Base-by-base conservation (phyloP, 2,113 vertebrate genomes). In the Epinephelus cyanopodus region DNA sequence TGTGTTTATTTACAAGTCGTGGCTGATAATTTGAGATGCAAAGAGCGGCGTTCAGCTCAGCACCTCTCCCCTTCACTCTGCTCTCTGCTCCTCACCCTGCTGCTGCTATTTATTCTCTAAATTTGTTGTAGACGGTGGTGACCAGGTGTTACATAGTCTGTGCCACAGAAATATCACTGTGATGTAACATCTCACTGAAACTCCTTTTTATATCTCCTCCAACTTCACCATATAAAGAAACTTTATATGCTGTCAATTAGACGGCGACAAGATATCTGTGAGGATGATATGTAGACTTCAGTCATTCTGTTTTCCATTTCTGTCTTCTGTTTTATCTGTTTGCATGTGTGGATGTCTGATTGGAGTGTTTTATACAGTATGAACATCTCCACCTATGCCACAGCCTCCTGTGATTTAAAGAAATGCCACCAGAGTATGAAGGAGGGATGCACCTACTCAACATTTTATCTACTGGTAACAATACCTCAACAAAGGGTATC, bases 1-100 rank as follows among this genome's bases (percentile, higher is more conserved):
- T 64, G 8, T 87, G 89, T 91, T 89, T 90, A 89, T 92, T 91
- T 88, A 87, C 89, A 81, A 81, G 85, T 81, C 62, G 42, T 85
- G 83, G 71, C 63, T 56, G 76, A 74, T 82, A n/a, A 88, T 81
- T 79, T 82, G 76, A 71, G 83, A 83, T 66, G 50, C 33, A 79
- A 82, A 83, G 71, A 80, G 79, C 19, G 53, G 27, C 17, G 77
- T 75, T 68, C 53, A 79, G 64, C 56, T 47, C 57, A 21, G 45
- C 70, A 77, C 42, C 79, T 86, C 81, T 79, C 76, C 50, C 58
- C 56, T 61, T 50, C 74, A 50, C 64, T 73, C 77, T 57, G 21
- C 57, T 45, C 58, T 63, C 53, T 68, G 67, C 74, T 80, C 77
- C 63, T 86, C 66, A 56, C 72, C 48, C 57, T 56, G 75, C 74